Conservation (phyloP, 2,113 vertebrate genomes). For the Ivindomyrus marchei region DNA sequence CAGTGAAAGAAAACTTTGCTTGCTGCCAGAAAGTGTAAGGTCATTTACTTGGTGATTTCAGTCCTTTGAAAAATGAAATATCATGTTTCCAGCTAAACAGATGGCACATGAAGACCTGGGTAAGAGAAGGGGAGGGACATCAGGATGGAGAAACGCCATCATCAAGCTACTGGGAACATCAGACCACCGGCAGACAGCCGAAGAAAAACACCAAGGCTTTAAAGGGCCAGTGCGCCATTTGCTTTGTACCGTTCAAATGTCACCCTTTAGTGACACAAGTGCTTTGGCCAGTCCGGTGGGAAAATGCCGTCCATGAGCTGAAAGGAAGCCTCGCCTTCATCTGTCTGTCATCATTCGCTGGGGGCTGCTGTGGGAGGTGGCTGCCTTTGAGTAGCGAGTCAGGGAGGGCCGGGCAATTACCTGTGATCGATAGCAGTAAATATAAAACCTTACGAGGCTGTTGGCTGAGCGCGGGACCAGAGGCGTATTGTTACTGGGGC, state of each 20-base stretch:
- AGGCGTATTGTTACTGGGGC: conserved; percentile 59
- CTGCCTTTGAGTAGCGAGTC: conserved; percentile 57
- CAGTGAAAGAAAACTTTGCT: background rate
- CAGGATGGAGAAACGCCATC: background rate
- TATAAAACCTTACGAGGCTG: conserved; percentile 63
- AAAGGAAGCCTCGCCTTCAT: conserved; percentile 13
- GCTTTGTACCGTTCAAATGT: background rate
- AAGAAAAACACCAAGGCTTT: background rate
- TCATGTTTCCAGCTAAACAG: conserved; percentile 1
- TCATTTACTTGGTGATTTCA: background rate
- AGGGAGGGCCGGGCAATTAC: conserved; percentile 63
- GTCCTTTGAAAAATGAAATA: background rate
- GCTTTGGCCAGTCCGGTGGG: conserved; percentile 30
- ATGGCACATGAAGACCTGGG: conserved; percentile 1
- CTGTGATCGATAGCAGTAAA: conserved; percentile 70
- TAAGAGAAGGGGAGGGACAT: background rate
- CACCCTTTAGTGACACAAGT: background rate
- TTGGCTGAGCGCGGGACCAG: conserved; percentile 55
- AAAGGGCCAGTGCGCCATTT: background rate
- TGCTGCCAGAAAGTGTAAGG: no score
- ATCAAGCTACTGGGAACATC: background rate
- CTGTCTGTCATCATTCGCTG: conserved; percentile 36
- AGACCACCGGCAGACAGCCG: background rate
- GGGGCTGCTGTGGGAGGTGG: conserved; percentile 32
- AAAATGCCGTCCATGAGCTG: conserved; percentile 54